Conservation (phyloP, 2,113 vertebrate species). For the Cathartes aura region DNA sequence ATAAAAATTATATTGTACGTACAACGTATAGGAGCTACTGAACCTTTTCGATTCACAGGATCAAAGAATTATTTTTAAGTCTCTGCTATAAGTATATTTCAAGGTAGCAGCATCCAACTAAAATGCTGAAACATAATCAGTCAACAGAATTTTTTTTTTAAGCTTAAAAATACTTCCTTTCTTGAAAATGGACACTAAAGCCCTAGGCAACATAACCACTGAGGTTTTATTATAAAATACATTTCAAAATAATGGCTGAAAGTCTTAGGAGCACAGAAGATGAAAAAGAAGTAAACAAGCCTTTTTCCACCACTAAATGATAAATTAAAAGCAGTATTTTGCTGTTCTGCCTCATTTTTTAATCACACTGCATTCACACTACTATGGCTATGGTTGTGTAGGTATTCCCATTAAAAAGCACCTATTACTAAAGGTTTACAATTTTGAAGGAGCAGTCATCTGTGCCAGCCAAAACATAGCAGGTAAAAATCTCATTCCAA, state of each 20-base stretch:
- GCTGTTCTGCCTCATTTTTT: conserved; percentile 76
- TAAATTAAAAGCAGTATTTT: conserved; percentile 77
- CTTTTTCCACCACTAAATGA: conserved; percentile 75
- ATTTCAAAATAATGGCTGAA: conserved; percentile 78
- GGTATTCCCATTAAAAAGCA: conserved; percentile 61
- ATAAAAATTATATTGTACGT: background rate
- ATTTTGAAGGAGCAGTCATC: conserved; percentile 47
- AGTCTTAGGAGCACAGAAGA: conserved; percentile 70
- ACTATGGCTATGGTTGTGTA: conserved; percentile 24
- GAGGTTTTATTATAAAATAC: conserved; percentile 80
- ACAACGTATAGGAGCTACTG: fast-evolving
- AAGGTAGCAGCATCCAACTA: conserved; percentile 11
- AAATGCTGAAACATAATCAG: conserved; percentile 31
- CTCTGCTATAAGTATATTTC: background rate
- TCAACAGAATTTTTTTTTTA: conserved; percentile 51
- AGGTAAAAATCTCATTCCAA: conserved; percentile 50
- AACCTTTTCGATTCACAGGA: background rate
- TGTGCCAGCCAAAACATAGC: conserved; percentile 47
- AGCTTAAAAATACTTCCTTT: conserved; percentile 52
- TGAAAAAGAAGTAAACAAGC: conserved; percentile 79
- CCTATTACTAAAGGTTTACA: conserved; percentile 59
- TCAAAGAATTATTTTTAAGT: background rate
- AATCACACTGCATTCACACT: conserved; percentile 34
- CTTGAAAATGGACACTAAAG: conserved; percentile 69
- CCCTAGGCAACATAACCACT: conserved; percentile 72